Conservation (phyloP, 2,797 vertebrate species). For the Petrocephalus schoutedeni region DNA sequence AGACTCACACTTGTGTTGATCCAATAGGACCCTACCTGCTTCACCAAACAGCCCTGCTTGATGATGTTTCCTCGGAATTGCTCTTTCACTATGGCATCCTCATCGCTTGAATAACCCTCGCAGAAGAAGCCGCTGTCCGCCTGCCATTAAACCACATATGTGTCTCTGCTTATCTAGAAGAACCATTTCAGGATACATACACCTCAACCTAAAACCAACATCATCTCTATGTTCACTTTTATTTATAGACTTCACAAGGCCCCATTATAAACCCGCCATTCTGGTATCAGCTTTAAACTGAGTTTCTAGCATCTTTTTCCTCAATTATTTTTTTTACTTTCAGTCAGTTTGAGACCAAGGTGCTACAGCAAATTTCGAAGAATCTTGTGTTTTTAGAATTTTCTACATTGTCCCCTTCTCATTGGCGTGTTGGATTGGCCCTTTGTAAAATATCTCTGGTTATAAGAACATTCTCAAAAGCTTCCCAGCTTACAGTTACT, state of each 20-base stretch:
- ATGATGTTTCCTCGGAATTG: conserved; percentile 88
- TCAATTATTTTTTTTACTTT: not conserved
- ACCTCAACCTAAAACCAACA: too few species aligned
- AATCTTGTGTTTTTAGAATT: not conserved
- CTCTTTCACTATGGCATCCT: conserved; percentile 80
- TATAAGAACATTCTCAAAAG: not conserved
- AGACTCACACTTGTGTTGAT: not conserved
- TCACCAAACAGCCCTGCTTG: conserved; percentile 92
- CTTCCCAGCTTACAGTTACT: not conserved
- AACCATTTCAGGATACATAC: not conserved
- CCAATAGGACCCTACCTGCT: conserved; percentile 70
- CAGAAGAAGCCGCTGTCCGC: conserved; percentile 94
- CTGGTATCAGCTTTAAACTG: not conserved
- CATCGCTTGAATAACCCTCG: conserved; percentile 93
- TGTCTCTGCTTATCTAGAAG: not conserved
- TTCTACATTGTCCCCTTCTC: not conserved
- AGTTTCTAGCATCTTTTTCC: not conserved
- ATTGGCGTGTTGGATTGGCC: not conserved
- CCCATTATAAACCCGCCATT: not conserved
- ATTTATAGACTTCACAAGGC: not conserved
- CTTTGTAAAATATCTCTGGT: not conserved
- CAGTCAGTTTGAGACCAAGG: not conserved
- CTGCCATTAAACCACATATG: conserved; percentile 50
- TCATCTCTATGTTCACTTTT: too few species aligned
- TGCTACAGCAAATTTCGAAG: not conserved